phyloP scores from a whole-genome alignment of 2,888 invertebrate species.

The Eutolmus rufibarbis region DNA sequence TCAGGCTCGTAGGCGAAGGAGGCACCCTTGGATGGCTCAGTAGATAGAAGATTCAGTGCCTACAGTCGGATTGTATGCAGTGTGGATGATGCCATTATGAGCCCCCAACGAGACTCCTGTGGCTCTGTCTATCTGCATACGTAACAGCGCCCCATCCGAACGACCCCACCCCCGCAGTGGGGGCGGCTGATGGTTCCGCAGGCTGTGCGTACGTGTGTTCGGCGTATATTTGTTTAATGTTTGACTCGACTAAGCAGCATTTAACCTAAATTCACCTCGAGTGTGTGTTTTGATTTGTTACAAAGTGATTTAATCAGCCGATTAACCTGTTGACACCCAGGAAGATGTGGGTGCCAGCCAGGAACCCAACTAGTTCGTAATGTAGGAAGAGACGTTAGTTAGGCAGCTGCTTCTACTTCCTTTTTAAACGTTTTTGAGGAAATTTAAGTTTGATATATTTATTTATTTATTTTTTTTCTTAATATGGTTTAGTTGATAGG shows the following conservation, averaged over 20 bases:
- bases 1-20: not conserved
- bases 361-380: not conserved
- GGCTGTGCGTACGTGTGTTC: constrained; percentile 11
- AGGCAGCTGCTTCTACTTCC: not conserved
- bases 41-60: not conserved
- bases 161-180: not conserved
- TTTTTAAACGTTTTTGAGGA: not conserved
- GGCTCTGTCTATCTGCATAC: constrained; percentile 3
- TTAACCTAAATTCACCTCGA: constrained; percentile 40
- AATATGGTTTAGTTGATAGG: too few relatives aligned
- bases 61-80: not conserved
- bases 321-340: constrained; percentile 32
- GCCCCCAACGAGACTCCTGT: not conserved
- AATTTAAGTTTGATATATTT: not conserved
- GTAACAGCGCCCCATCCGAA: not conserved
- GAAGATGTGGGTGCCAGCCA: not conserved
- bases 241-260: constrained; percentile 38
- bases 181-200: not conserved
- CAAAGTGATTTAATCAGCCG: constrained; percentile 39
- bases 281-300: constrained; percentile 39
- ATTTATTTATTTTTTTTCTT: too few relatives aligned
- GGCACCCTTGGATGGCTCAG: not conserved
- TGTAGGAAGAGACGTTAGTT: not conserved
- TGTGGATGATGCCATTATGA: constrained; percentile 25
- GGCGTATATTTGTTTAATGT: constrained; percentile 23